Conservation (phyloP, 2,113 vertebrate genomes). For the Narcine bancroftii region DNA sequence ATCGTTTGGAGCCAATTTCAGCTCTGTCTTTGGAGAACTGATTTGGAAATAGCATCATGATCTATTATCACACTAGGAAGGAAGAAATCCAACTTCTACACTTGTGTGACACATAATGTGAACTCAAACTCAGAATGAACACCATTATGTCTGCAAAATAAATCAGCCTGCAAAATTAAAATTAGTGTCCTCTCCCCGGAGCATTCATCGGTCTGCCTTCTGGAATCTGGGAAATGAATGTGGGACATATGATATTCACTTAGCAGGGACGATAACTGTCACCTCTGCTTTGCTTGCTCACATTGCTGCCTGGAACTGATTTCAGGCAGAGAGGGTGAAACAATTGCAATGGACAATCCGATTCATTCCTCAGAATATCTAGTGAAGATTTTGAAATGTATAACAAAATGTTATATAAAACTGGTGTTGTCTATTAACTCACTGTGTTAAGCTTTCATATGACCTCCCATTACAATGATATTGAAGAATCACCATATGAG, state of each 20-base stretch:
- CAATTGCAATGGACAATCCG: neutral
- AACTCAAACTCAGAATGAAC: neutral
- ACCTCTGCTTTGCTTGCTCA: neutral
- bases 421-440: neutral
- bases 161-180: neutral
- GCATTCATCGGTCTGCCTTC: neutral
- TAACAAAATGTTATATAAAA: neutral
- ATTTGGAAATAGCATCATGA: no score
- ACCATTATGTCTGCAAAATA: neutral
- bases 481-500: slow-evolving; percentile 80
- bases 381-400: neutral
- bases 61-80: no score
- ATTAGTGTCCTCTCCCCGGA: neutral
- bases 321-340: neutral
- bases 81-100: no score
- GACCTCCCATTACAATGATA: slow-evolving; percentile 62
- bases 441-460: slow-evolving; percentile 50
- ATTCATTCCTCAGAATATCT: neutral
- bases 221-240: neutral
- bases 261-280: neutral
- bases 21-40: no score
- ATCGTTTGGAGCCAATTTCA: no score
- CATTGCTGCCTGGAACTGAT: neutral
- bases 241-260: neutral
- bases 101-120: no score